Conservation (phyloP, 2,797 vertebrate genomes). For the Sebastes dallii region DNA sequence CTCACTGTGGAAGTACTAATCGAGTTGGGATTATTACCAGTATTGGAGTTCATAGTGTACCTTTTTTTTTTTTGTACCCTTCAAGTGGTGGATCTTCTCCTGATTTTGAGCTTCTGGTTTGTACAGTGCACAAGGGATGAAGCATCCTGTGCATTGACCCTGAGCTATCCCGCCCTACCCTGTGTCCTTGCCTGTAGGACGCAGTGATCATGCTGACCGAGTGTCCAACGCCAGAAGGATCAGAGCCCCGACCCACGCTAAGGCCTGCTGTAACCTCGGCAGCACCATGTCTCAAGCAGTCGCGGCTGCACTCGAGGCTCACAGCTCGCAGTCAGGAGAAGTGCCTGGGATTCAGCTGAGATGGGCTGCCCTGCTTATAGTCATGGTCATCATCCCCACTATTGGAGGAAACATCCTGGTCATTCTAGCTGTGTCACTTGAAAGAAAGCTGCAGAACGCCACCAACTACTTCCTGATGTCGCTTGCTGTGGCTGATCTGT, state of each 20-base stretch:
- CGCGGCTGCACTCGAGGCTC: conserved; percentile 55
- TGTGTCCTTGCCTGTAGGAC: conserved; percentile 59
- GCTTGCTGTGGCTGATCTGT: conserved; percentile 93
- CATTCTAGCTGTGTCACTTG: conserved; percentile 94
- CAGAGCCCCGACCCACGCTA: conserved; percentile 73
- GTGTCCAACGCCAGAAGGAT: conserved; percentile 79
- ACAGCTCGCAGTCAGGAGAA: conserved; percentile 65
- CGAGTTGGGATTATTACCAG: conserved; percentile 61
- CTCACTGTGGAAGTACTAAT: conserved; percentile 55
- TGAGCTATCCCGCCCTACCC: conserved; percentile 36
- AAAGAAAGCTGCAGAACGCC: conserved; percentile 96
- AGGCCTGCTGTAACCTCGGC: conserved; percentile 52
- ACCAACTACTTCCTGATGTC: conserved; percentile 99
- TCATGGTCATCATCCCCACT: conserved; percentile 94
- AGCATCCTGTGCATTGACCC: conserved; percentile 36
- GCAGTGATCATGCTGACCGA: conserved; percentile 89
- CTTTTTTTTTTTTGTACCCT: neutral
- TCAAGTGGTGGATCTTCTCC: neutral
- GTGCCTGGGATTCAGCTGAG: conserved; percentile 63
- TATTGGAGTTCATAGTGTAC: conserved; percentile 3
- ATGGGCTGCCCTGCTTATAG: conserved; percentile 91
- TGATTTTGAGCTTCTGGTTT: neutral
- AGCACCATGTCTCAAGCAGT: conserved; percentile 76
- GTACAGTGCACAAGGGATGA: conserved; percentile 32
- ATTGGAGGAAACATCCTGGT: conserved; percentile 97